Conservation (phyloP, 2,797 vertebrate species). For the Ciconia nigra region DNA sequence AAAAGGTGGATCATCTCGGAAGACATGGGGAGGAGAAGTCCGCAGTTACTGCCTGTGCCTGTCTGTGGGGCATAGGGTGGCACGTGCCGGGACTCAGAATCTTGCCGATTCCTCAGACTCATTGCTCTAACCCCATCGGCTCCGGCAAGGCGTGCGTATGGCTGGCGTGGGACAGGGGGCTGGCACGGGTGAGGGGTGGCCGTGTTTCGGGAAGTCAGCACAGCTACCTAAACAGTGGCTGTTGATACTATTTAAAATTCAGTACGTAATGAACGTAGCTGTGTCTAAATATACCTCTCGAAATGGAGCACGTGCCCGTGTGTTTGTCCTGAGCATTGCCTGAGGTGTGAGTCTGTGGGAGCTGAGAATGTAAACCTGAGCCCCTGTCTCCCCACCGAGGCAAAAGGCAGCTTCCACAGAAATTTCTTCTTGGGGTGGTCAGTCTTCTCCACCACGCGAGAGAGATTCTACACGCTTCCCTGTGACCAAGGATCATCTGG, state of each 20-base stretch:
- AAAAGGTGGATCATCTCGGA: background rate
- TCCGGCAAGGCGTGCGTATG: fast-evolving
- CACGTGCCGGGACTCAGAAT: fast-evolving
- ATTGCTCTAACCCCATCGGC: fast-evolving
- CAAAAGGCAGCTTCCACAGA: background rate
- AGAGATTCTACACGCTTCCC: fast-evolving
- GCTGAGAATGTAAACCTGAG: background rate
- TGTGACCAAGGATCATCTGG: background rate
- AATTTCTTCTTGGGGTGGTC: too few species aligned
- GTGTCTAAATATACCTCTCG: fast-evolving
- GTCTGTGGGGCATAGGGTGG: background rate
- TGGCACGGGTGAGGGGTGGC: fast-evolving
- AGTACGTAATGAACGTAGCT: fast-evolving
- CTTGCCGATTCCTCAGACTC: fast-evolving
- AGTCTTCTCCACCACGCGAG: fast-evolving
- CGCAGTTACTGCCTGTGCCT: fast-evolving
- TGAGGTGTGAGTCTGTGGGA: background rate
- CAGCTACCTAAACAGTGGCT: background rate
- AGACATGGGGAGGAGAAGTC: fast-evolving
- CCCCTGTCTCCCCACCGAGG: fast-evolving
- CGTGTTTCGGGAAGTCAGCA: fast-evolving
- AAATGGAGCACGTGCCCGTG: fast-evolving
- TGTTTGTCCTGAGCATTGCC: background rate
- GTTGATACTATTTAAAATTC: too few species aligned
- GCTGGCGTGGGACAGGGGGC: fast-evolving